Percentiles rank a stretch among this genome's conserved stretches.
phyloP scores from a whole-genome alignment of 2,888 invertebrate genomes.

The Smittia sp. region DNA sequence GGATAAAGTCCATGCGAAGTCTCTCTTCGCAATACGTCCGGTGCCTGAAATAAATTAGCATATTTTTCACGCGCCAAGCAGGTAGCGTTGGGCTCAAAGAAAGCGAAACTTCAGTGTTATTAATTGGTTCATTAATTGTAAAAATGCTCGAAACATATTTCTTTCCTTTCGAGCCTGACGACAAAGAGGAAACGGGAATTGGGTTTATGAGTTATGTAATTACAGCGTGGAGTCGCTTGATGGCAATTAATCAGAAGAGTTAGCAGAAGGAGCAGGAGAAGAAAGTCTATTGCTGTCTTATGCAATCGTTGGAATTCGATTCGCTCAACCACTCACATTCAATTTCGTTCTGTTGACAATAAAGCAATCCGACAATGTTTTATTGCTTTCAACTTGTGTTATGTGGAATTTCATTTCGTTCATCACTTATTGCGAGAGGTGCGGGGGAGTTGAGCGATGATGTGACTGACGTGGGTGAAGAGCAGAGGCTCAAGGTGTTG shows the following conservation, averaged over 20 bases:
- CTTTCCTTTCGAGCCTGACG: background rate
- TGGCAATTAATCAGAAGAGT: background rate
- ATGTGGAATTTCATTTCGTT: slow-evolving; percentile 7
- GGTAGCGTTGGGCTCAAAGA: background rate
- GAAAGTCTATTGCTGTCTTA: too few species aligned
- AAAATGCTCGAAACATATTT: background rate
- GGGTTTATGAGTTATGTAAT: slow-evolving; percentile 16
- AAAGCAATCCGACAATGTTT: slow-evolving; percentile 3
- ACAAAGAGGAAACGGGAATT: background rate
- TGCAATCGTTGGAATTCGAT: too few species aligned
- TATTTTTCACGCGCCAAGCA: slow-evolving; percentile 11
- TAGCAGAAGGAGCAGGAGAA: too few species aligned
- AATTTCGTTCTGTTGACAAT: background rate
- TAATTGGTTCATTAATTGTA: slow-evolving; percentile 35
- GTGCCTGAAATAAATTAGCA: slow-evolving; percentile 22
- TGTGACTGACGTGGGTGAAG: background rate
- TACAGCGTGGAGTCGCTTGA: background rate
- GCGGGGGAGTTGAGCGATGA: background rate
- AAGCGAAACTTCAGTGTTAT: slow-evolving; percentile 4
- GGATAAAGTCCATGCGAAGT: background rate
- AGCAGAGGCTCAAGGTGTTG: background rate
- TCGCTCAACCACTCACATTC: too few species aligned
- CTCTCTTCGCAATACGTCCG: background rate
- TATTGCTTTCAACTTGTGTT: slow-evolving; percentile 7
- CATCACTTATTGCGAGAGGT: background rate